Conservation (phyloP, 1,140 invertebrate genomes). For the Aradophagus sp. region DNA sequence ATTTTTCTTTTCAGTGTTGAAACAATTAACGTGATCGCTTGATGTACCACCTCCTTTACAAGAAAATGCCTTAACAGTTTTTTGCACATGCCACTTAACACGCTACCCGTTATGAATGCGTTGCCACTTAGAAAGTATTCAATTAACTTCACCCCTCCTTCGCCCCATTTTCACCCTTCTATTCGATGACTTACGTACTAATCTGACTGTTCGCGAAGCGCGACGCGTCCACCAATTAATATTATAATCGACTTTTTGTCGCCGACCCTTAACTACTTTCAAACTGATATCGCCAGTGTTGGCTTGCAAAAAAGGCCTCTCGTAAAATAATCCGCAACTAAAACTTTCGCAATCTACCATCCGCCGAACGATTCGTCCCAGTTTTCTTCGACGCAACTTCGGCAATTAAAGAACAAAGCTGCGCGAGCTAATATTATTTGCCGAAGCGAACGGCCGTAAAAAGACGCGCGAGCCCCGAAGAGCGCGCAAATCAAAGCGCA, state of each 20-base stretch:
- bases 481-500: constrained; percentile 28
- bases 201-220: no score
- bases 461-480: constrained; percentile 8
- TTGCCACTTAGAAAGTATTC: no score
- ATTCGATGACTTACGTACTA: no score
- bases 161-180: no score
- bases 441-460: constrained; percentile 18
- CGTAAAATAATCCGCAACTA: constrained; percentile 22
- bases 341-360: constrained; percentile 39
- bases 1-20: no score
- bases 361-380: constrained; percentile 19
- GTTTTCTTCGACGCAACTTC: constrained; percentile 33
- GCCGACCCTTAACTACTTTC: constrained; percentile 7
- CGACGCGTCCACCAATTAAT: constrained; percentile 10
- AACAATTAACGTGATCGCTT: no score
- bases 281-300: constrained; percentile 25
- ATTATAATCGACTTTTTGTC: constrained; percentile 36
- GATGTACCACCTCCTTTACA: no score
- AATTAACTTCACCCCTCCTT: no score
- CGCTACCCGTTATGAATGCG: no score
- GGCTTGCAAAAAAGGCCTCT: no score
- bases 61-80: no score
- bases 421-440: constrained; percentile 27
- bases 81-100: no score
- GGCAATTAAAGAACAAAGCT: constrained; percentile 42